These are phyloP conservation scores for Exocentrus adspersus DNA, from an alignment of 2,888 invertebrate genomes.

Conservation along the genomic window DNA sequence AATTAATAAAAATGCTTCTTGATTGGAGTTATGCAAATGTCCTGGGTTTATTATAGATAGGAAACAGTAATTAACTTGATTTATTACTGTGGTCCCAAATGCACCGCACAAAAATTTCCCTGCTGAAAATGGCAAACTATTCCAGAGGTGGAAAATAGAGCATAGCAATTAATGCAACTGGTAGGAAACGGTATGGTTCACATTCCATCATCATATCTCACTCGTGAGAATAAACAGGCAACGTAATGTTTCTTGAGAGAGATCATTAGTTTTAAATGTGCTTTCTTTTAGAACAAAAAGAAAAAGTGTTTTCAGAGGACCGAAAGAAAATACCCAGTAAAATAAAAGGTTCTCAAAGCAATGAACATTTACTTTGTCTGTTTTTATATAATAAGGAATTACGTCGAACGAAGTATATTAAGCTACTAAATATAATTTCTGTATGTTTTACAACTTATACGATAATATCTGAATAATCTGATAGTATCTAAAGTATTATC, in stretches of 20 bases:
- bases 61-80: too few relatives aligned
- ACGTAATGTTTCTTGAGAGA: slow-evolving; percentile 3
- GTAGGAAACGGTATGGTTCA: neutral
- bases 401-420: too few relatives aligned
- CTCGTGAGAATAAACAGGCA: neutral
- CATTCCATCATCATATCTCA: neutral
- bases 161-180: neutral
- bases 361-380: neutral
- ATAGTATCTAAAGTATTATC: too few relatives aligned
- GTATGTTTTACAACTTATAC: too few relatives aligned
- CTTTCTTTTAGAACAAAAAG: neutral
- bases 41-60: too few relatives aligned
- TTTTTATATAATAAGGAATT: neutral
- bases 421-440: too few relatives aligned
- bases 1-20: too few relatives aligned
- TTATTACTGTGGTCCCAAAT: neutral
- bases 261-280: slow-evolving; percentile 8
- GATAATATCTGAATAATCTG: too few relatives aligned
- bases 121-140: neutral
- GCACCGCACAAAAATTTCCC: neutral
- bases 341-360: neutral
- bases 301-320: neutral
- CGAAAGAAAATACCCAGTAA: neutral
- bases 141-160: neutral
- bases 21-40: too few relatives aligned